Evolutionary conservation across 2,113 vertebrate species (phyloP).

Genomic region (Psittacula cyanocephala): DNA sequence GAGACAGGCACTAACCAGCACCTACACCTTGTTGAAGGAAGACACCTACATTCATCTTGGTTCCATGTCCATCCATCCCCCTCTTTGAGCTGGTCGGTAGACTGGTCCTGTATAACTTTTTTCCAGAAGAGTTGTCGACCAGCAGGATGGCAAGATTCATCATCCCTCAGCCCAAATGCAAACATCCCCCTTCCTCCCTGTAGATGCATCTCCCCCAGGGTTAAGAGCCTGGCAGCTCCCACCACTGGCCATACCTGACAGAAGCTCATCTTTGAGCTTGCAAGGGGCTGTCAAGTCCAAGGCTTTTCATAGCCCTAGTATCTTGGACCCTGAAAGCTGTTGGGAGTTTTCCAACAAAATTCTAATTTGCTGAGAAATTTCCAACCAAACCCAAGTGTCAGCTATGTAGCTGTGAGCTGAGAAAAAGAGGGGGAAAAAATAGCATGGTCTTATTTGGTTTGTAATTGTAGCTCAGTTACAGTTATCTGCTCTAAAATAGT

Average conservation of each 20-base stretch:
- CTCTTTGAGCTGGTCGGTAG: neutral
- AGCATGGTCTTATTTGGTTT: neutral
- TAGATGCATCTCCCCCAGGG: neutral
- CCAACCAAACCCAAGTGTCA: neutral
- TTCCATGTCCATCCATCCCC: neutral
- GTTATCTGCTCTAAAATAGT: neutral
- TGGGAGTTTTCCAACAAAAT: neutral
- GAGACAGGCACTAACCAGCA: neutral
- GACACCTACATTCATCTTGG: neutral
- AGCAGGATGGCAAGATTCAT: neutral
- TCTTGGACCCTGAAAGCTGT: neutral
- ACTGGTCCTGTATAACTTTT: neutral
- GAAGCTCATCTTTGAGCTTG: neutral
- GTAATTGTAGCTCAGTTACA: neutral
- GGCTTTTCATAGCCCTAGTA: neutral
- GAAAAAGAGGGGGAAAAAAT: neutral
- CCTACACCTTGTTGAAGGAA: neutral
- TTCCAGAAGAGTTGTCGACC: neutral
- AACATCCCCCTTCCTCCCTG: neutral
- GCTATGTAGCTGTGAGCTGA: neutral
- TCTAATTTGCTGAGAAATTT: neutral
- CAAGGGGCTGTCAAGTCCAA: neutral
- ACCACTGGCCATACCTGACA: neutral
- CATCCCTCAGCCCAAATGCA: neutral
- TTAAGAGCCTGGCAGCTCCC: neutral